Evolutionary conservation across 2,888 invertebrate species (phyloP).

Genomic region (Drosophila monieri): DNA sequence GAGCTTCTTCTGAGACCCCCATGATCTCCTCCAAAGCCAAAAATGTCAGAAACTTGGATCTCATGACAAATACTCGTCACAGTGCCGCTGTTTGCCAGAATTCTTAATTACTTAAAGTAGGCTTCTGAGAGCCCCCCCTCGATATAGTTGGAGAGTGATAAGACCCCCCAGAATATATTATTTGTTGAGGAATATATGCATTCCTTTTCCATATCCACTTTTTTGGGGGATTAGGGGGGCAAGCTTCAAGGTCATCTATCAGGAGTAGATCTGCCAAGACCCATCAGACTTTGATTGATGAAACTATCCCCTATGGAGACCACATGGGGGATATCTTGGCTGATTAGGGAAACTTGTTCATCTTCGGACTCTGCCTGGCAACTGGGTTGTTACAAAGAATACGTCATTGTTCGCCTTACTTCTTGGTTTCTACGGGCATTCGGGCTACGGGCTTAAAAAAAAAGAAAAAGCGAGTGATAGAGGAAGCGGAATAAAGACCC

Average conservation of each 20-base stretch:
- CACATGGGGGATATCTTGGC: constrained; percentile 6
- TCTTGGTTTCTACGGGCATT: constrained; percentile 29
- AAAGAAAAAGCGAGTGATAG: not conserved
- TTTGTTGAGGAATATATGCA: constrained; percentile 7
- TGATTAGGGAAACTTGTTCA: constrained; percentile 12
- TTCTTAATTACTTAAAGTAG: not conserved
- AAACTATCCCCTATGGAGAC: not conserved
- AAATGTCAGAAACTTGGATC: not conserved
- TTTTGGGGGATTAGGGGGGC: no score
- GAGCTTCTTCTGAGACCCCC: not conserved
- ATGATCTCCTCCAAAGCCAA: not conserved
- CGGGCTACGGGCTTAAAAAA: no score
- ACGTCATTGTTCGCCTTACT: constrained; percentile 29
- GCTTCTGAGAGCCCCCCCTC: no score
- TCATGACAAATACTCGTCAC: not conserved
- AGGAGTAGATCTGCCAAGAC: no score
- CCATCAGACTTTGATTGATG: not conserved
- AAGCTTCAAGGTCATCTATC: not conserved
- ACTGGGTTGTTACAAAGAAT: constrained; percentile 22
- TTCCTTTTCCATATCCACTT: no score
- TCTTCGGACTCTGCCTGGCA: constrained; percentile 26
- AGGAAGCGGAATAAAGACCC: constrained; percentile 20
- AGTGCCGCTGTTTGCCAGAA: not conserved
- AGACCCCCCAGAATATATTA: constrained; percentile 5
- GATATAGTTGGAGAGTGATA: constrained; percentile 7